Conservation (phyloP, 2,888 invertebrate genomes). For the Tanypteryx hageni region DNA sequence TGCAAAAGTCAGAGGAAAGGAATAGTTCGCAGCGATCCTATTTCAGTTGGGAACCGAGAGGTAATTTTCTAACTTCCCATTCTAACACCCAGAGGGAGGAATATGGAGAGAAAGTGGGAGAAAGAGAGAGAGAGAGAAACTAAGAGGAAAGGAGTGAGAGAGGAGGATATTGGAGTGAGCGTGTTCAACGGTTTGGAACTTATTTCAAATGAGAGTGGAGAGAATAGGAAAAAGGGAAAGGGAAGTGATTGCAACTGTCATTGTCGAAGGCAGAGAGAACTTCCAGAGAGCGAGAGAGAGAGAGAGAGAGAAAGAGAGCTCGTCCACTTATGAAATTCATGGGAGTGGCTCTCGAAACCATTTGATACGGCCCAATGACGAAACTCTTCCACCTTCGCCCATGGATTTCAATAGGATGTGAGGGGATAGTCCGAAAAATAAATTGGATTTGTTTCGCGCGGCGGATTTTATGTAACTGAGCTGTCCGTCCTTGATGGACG, state of each 20-base stretch:
- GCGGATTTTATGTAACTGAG: too few relatives aligned
- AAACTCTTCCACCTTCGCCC: neutral
- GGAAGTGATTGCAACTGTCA: conserved; percentile 6
- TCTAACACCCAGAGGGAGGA: too few relatives aligned
- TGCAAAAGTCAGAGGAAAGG: too few relatives aligned
- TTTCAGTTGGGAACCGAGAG: too few relatives aligned
- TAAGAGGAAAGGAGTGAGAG: neutral
- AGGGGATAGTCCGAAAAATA: neutral
- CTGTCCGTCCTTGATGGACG: too few relatives aligned
- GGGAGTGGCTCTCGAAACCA: neutral
- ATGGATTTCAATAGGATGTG: neutral
- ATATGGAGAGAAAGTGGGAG: neutral
- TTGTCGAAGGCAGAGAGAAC: neutral
- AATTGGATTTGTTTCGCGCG: neutral
- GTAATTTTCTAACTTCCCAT: too few relatives aligned
- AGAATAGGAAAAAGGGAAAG: neutral
- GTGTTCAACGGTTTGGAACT: conserved; percentile 15
- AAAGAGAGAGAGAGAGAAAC: neutral
- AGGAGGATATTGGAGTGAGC: neutral
- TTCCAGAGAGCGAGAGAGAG: neutral
- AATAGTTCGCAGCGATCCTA: too few relatives aligned
- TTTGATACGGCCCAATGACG: conserved; percentile 18
- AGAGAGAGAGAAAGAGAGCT: neutral
- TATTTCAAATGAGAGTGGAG: neutral
- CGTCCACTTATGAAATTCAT: conserved; percentile 17